Evolutionary conservation across 2,888 invertebrate species (phyloP).

Genomic region (Cistogaster globosa): DNA sequence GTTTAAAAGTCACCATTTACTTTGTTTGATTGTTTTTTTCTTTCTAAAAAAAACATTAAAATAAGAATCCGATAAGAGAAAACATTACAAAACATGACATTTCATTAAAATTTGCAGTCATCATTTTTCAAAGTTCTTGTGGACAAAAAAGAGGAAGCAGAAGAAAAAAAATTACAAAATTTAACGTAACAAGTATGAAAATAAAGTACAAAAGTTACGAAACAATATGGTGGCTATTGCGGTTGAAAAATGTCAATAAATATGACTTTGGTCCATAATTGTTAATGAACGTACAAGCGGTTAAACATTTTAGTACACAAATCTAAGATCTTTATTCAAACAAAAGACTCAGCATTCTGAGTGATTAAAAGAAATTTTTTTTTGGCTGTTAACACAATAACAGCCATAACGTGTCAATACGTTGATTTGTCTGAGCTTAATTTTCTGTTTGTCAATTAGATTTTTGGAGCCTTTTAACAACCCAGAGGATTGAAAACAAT

Average conservation of each 20-base stretch:
- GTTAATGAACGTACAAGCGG: conserved; percentile 8
- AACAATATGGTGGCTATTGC: conserved; percentile 54
- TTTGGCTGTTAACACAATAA: no score
- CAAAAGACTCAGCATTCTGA: no score
- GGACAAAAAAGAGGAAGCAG: neutral
- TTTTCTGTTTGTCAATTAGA: no score
- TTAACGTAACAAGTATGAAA: neutral
- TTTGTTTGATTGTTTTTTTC: conserved; percentile 36
- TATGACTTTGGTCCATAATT: conserved; percentile 5
- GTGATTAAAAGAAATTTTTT: no score
- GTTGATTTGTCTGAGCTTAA: no score
- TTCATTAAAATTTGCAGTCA: conserved; percentile 62
- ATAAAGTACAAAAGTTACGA: conserved; percentile 7
- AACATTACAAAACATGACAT: conserved; percentile 51
- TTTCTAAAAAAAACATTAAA: conserved; percentile 35
- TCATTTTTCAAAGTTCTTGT: conserved; percentile 47
- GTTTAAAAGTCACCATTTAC: conserved; percentile 49
- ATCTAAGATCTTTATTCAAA: no score
- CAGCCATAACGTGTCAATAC: no score
- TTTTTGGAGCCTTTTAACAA: no score
- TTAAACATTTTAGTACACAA: neutral
- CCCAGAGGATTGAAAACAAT: no score
- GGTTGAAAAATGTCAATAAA: conserved; percentile 63
- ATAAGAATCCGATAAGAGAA: neutral
- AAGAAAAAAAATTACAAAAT: neutral